phyloP scores from a whole-genome alignment of 2,113 vertebrate genomes.

The Hemibagrus wyckioides region DNA sequence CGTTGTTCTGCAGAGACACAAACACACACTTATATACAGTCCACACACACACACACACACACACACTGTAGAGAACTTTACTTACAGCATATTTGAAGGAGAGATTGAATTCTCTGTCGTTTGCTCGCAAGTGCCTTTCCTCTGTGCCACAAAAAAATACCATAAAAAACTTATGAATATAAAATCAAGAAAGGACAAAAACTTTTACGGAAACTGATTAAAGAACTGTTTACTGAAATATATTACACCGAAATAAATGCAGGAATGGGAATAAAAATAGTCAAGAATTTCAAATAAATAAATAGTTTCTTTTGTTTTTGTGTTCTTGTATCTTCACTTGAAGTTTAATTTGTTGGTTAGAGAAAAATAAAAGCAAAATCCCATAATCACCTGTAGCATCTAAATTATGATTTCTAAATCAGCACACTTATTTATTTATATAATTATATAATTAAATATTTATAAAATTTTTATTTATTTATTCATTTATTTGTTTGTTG shows the following conservation, averaged over 20 bases:
- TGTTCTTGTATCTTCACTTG: no score
- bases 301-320: no score
- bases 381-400: no score
- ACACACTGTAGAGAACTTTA: not conserved
- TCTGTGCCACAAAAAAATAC: conserved; percentile 62
- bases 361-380: no score
- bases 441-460: no score
- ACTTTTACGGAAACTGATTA: not conserved
- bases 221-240: not conserved
- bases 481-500: no score
- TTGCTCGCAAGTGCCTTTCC: conserved; percentile 82
- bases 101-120: conserved; percentile 82
- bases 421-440: no score
- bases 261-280: not conserved
- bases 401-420: no score
- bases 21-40: not conserved
- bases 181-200: not conserved
- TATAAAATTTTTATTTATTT: no score
- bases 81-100: conserved; percentile 86
- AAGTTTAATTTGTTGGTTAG: no score
- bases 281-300: not conserved
- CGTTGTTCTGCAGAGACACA: conserved; percentile 78
- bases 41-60: conserved; percentile 59
- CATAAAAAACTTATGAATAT: not conserved
- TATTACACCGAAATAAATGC: not conserved